Base-by-base conservation (phyloP, 2,888 invertebrate species). In the Matsumyia berberina region DNA sequence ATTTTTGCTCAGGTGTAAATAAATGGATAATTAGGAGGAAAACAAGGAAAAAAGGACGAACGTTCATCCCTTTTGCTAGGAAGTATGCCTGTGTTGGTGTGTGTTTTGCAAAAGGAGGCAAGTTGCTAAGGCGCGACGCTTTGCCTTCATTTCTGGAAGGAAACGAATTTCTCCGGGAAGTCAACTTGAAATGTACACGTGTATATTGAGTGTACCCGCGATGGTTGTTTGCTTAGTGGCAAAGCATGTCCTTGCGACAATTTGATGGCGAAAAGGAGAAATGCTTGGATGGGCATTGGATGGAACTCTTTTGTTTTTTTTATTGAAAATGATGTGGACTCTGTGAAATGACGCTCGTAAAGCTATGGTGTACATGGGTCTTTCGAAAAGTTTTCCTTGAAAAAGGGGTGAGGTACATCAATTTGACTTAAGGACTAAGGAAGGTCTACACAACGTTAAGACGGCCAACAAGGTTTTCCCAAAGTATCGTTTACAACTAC, bases 1-100 rank as follows among this genome's bases (percentile, higher is more conserved):
- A 62, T 73, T 78, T 62, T 62, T 73, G 62, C 57, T 78, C 82
- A 83, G 83, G 78, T 83, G 83, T 78, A 83, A 83, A 78, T 78
- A 83, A 78, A 79, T 79, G 83, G 78, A 72, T 78, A 83, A 78
- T 83, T 69, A 73, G 73, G 67, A 78, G 37, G 31, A 60, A 60
- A 35, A 78, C 62, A 53, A 39, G 49, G 49, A 69, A 5, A 12
- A 12, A 24, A 58, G 33, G 24, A 69, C 39, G 39, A 51, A 53
- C 57, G 58, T 58, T 58, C 49, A 53, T 72, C 39, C 29, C 55
- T 24, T n/a, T 51, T 35, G 70, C 24, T n/a, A n/a, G n/a, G n/a
- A n/a, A n/a, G 58, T 60, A 37, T 12, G 29, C 24, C 12, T 9
- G 17, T 11, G 11, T 33, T 58, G 11, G 9, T 17, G 6, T 2